These are phyloP conservation scores for Melinaea marsaeus DNA, from an alignment of 2,888 invertebrate genomes.

Conservation along the genomic window DNA sequence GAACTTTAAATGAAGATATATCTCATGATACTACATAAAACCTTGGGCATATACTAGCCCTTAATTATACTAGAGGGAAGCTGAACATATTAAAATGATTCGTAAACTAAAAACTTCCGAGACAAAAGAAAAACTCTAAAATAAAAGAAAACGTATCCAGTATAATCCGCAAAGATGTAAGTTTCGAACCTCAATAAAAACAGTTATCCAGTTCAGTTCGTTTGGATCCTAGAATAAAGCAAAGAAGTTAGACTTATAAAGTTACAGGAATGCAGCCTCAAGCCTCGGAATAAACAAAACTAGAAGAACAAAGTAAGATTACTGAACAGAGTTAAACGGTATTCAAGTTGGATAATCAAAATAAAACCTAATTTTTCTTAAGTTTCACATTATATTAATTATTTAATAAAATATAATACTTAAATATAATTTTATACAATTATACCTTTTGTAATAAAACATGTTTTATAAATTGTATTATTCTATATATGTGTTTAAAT, in stretches of 20 bases:
- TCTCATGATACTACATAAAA: background rate
- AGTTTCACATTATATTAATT: no score
- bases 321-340: constrained; percentile 16
- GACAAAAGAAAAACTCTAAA: background rate
- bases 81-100: background rate
- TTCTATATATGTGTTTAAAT: constrained; percentile 11
- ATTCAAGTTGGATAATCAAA: no score
- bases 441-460: constrained; percentile 15
- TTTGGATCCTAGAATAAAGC: constrained; percentile 38
- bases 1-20: background rate
- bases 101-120: background rate
- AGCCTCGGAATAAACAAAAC: constrained; percentile 46
- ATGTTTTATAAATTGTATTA: constrained; percentile 8
- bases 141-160: constrained; percentile 1
- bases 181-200: constrained; percentile 13
- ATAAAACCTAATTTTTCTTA: no score
- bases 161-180: background rate
- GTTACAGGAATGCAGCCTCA: constrained; percentile 39
- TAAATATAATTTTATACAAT: constrained; percentile 3
- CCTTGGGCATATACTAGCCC: background rate
- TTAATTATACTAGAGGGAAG: background rate
- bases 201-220: constrained; percentile 24
- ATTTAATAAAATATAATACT: no score
- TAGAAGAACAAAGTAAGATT: constrained; percentile 30
- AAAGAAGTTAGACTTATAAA: constrained; percentile 42